Conservation (phyloP, 2,888 invertebrate species). For the Sarcophaga subvicina region DNA sequence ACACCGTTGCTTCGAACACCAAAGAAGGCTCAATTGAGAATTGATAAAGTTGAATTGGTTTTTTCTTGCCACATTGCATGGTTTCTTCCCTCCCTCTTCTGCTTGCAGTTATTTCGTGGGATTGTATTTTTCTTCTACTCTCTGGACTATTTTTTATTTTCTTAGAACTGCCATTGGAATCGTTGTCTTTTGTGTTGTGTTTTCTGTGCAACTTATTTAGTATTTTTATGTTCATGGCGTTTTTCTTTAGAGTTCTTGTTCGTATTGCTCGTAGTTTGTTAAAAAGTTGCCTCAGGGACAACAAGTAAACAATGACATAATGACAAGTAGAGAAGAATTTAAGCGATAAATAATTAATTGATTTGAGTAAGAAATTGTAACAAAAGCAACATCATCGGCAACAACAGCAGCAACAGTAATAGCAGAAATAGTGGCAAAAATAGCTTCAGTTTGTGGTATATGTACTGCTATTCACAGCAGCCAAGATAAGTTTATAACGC, state of each 20-base stretch:
- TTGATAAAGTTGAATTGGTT: slow-evolving; percentile 78
- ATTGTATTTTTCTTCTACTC: slow-evolving; percentile 32
- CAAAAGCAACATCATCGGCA: slow-evolving; percentile 54
- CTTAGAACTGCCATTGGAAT: slow-evolving; percentile 20
- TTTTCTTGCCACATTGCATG: slow-evolving; percentile 58
- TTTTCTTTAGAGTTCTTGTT: slow-evolving; percentile 24
- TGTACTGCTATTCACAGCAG: slow-evolving; percentile 21
- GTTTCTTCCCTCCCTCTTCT: slow-evolving; percentile 48
- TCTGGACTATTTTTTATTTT: slow-evolving; percentile 22
- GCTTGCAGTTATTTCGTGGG: slow-evolving; percentile 33
- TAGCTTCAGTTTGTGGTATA: neutral
- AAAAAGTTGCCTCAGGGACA: slow-evolving; percentile 72
- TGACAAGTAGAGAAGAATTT: slow-evolving; percentile 81
- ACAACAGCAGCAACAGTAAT: slow-evolving; percentile 30
- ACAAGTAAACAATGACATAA: slow-evolving; percentile 81
- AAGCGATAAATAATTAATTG: slow-evolving; percentile 81
- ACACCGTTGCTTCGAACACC: slow-evolving; percentile 38
- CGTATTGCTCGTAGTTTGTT: slow-evolving; percentile 56
- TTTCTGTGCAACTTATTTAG: slow-evolving; percentile 49
- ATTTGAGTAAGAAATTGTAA: slow-evolving; percentile 74
- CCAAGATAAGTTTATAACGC: slow-evolving; percentile 70
- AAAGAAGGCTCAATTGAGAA: slow-evolving; percentile 77
- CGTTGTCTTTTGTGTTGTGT: slow-evolving; percentile 41
- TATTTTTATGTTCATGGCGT: slow-evolving; percentile 26
- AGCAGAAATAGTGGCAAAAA: slow-evolving; percentile 3